Conservation (phyloP, 1,140 invertebrate species). For the Solenopsis invicta region DNA sequence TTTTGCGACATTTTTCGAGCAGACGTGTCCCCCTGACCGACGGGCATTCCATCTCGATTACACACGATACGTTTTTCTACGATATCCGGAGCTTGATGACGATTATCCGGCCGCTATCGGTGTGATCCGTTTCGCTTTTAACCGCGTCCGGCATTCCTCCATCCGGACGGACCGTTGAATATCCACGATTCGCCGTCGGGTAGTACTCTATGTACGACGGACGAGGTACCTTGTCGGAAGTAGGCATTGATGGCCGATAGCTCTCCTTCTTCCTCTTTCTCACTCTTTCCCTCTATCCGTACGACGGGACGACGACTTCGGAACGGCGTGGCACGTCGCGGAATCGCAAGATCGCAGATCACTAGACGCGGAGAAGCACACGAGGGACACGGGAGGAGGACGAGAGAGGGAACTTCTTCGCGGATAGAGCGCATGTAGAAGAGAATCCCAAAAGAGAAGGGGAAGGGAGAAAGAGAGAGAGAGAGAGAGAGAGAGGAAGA, state of each 20-base stretch:
- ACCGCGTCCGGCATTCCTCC: constrained; percentile 24
- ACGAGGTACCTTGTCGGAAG: constrained; percentile 74
- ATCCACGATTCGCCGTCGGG: constrained; percentile 60
- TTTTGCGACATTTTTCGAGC: not conserved
- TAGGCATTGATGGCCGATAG: constrained; percentile 75
- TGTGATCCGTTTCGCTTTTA: constrained; percentile 58
- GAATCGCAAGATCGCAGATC: constrained; percentile 77
- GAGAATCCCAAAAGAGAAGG: not conserved
- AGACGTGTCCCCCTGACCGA: not conserved
- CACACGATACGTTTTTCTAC: not conserved
- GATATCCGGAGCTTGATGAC: constrained; percentile 8
- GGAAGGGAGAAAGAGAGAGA: constrained; percentile 68
- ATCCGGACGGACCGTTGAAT: constrained; percentile 51
- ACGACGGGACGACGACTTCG: constrained; percentile 56
- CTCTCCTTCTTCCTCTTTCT: not conserved
- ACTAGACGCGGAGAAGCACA: constrained; percentile 45
- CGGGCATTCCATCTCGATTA: constrained; percentile 22
- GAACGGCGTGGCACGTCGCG: constrained; percentile 66
- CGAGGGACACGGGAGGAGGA: not conserved
- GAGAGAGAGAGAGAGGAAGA: constrained; percentile 52
- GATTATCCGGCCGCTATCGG: constrained; percentile 37
- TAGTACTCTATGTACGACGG: constrained; percentile 34
- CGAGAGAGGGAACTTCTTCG: not conserved
- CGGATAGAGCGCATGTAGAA: too few species aligned
- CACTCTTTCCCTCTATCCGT: not conserved